These are phyloP conservation scores for Thecocarcelia acutangulata DNA, from an alignment of 2,888 invertebrate genomes.

Conservation along the genomic window DNA sequence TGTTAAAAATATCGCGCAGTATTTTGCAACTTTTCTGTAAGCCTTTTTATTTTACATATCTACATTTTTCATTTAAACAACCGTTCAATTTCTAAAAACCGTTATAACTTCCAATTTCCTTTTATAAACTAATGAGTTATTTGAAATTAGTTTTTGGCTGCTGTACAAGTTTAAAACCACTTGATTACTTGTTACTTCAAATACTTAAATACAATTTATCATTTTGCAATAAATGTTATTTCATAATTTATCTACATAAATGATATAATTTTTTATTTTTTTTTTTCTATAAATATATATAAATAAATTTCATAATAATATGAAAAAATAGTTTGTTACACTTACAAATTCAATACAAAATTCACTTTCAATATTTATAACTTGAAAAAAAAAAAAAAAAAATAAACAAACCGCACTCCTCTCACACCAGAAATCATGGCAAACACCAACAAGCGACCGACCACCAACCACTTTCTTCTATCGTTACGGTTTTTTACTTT, in stretches of 20 bases:
- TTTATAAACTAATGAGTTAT: slow-evolving; percentile 15
- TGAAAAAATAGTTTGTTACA: slow-evolving; percentile 48
- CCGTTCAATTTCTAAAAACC: background rate
- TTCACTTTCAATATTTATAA: slow-evolving; percentile 58
- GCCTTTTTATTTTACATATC: no score
- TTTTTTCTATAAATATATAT: slow-evolving; percentile 15
- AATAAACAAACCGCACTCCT: slow-evolving; percentile 47
- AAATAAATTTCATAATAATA: slow-evolving; percentile 14
- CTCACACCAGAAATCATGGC: slow-evolving; percentile 65
- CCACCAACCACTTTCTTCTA: slow-evolving; percentile 64
- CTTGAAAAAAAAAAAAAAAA: no score
- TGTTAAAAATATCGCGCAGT: no score
- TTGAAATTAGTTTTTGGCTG: background rate
- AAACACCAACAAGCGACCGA: slow-evolving; percentile 23
- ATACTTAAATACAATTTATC: slow-evolving; percentile 1
- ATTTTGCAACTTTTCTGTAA: no score
- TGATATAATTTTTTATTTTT: slow-evolving; percentile 44
- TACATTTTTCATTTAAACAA: background rate
- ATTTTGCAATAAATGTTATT: slow-evolving; percentile 27
- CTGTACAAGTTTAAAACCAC: slow-evolving; percentile 14
- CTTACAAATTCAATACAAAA: slow-evolving; percentile 41
- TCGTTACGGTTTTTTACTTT: slow-evolving; percentile 67
- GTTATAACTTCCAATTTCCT: slow-evolving; percentile 40
- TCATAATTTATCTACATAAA: slow-evolving; percentile 45
- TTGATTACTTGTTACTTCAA: background rate